Percentiles rank a stretch among this genome's conserved stretches.
These are phyloP conservation scores for Campylomormyrus tamandua DNA, from an alignment of 2,113 vertebrate genomes.

Conservation along the genomic window DNA sequence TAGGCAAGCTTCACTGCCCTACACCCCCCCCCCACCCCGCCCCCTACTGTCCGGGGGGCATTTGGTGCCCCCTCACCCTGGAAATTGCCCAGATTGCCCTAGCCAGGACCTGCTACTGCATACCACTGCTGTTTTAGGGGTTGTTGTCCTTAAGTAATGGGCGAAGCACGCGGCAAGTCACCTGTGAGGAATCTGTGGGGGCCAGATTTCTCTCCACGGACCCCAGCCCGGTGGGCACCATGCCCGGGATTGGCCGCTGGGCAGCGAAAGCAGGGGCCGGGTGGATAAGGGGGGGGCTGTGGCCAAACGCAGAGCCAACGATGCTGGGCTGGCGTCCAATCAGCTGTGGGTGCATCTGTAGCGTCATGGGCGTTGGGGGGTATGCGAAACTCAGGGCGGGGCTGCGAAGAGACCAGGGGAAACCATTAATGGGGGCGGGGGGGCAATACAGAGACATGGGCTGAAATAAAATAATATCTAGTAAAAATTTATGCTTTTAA, in stretches of 20 bases:
- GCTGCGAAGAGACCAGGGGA: constrained; percentile 50
- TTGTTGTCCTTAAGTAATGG: neutral
- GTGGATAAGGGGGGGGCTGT: constrained; percentile 93
- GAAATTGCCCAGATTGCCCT: neutral
- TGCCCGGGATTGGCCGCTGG: constrained; percentile 84
- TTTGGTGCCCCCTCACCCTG: neutral
- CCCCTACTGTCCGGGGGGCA: neutral
- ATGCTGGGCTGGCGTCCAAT: constrained; percentile 84
- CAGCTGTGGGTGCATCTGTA: constrained; percentile 94
- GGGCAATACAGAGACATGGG: neutral
- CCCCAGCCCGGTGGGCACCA: constrained; percentile 77
- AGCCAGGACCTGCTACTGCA: neutral
- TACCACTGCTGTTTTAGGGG: neutral
- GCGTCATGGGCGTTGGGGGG: constrained; percentile 84
- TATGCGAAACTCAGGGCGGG: constrained; percentile 92
- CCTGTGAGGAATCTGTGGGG: constrained; percentile 85
- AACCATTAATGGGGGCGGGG: neutral
- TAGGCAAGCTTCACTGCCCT: neutral
- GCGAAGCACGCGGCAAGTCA: constrained; percentile 48
- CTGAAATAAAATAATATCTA: neutral
- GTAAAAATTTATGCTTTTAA: neutral
- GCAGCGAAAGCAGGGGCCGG: constrained; percentile 86
- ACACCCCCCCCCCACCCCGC: neutral
- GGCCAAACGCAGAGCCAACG: constrained; percentile 89
- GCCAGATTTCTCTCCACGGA: constrained; percentile 75